Base-by-base conservation (phyloP, 53 echinoderm and acorn worm genomes). In the Henricia sp. region DNA sequence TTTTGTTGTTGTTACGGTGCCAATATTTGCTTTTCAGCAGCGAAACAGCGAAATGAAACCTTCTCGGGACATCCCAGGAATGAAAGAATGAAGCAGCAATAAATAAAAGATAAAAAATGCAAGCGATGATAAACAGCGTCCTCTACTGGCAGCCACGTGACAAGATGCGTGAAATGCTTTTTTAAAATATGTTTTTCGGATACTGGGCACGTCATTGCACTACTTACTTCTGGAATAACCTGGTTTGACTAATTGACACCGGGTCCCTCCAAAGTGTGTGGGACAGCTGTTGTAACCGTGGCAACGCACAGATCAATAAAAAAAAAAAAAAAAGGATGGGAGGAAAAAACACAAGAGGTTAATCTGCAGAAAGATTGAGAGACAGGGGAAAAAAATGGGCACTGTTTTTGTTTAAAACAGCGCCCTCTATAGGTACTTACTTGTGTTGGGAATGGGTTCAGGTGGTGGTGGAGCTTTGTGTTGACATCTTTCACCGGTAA, bases 171-270 rank as follows among this genome's bases (percentile, higher is more conserved):
- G 37, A 37, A 63, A 67, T 84, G 72, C 57, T n/a, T n/a, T n/a
- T n/a, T n/a, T n/a, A n/a, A n/a, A n/a, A n/a, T n/a, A 32, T 86
- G 75, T 42, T 74, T 86, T 72, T n/a, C n/a, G n/a, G 74, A 67
- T 70, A 86, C 67, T 75, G 86, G 86, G 86, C 86, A 86, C 86
- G 86, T 76, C 86, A 86, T 76, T 76, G 86, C 80, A 80, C 74
- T 86, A 86, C 86, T 86, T 86, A 86, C 86, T 86, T 40, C 30
- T 35, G 30, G 67, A 54, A 39, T 86, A 76, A 52, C 86, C 86
- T 28, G 86, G 86, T 86, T 76, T 86, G 29, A 86, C 75, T 55
- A 53, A 76, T 68, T 86, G 76, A 67, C 86, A 86, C 29, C 86
- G 52, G 48, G 53, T 56, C 30, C 86, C 86, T 67, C 75, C 75